Conservation (phyloP, 1,140 invertebrate genomes). For the Listronotus bonariensis region DNA sequence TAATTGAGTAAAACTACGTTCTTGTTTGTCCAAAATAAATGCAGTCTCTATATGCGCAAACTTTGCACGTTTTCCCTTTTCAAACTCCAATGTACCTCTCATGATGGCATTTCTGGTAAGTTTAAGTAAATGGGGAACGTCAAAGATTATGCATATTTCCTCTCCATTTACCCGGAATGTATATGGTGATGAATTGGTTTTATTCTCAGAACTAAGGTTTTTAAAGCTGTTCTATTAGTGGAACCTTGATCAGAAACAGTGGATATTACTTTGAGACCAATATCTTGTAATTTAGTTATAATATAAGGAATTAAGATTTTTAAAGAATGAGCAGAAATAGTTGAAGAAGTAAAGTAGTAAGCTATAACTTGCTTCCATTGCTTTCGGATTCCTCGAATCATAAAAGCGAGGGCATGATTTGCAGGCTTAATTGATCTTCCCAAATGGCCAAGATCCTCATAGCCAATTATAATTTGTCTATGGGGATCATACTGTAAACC, state of each 20-base stretch:
- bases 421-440: background rate
- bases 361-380: constrained; percentile 3
- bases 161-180: background rate
- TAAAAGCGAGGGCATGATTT: background rate
- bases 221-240: background rate
- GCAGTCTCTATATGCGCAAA: no score
- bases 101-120: background rate
- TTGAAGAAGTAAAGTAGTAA: background rate
- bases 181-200: background rate
- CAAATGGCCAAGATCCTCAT: background rate
- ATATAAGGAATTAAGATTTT: background rate
- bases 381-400: background rate
- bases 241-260: constrained; percentile 1
- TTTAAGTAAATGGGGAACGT: constrained; percentile 3
- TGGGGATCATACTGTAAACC: background rate
- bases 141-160: constrained; percentile 2
- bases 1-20: no score
- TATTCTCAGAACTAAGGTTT: background rate
- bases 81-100: background rate
- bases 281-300: background rate
- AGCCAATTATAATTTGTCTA: no score
- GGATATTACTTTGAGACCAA: background rate
- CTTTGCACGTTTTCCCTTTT: background rate
- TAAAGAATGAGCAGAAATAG: background rate
- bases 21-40: no score